Evolutionary conservation across 2,888 invertebrate genomes (phyloP).

Genomic region (Dryococelus australis): DNA sequence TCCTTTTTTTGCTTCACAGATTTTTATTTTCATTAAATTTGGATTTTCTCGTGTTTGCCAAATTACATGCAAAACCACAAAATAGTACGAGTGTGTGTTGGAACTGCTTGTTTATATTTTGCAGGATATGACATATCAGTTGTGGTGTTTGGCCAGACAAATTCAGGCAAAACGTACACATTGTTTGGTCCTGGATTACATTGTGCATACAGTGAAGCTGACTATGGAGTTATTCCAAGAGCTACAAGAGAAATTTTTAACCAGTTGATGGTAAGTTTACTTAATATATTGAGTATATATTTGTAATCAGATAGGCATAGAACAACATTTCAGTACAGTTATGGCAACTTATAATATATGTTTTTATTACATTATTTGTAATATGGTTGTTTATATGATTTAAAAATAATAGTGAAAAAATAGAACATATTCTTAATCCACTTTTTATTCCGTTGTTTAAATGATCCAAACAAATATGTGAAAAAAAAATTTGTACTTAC

Average conservation of each 20-base stretch:
- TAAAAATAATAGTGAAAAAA: too few relatives aligned
- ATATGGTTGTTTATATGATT: too few relatives aligned
- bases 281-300: too few relatives aligned
- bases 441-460: too few relatives aligned
- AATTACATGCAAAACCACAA: not conserved
- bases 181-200: conserved; percentile 73
- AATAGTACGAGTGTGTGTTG: not conserved
- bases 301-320: too few relatives aligned
- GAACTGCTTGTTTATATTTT: conserved; percentile 52
- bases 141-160: conserved; percentile 54
- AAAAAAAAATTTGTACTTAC: too few relatives aligned
- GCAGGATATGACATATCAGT: conserved; percentile 58
- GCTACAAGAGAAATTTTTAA: conserved; percentile 76
- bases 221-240: conserved; percentile 75
- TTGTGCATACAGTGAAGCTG: conserved; percentile 69
- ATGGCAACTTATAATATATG: too few relatives aligned
- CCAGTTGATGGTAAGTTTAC: conserved; percentile 58
- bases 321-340: too few relatives aligned
- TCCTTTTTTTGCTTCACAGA: too few relatives aligned
- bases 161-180: conserved; percentile 77
- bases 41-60: not conserved
- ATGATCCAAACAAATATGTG: too few relatives aligned
- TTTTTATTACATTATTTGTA: too few relatives aligned
- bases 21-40: not conserved
- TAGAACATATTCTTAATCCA: too few relatives aligned